Percentiles rank a stretch among this genome's conserved stretches.
phyloP scores from a whole-genome alignment of 2,113 vertebrate species.

The Chloropsis cyanopogon region DNA sequence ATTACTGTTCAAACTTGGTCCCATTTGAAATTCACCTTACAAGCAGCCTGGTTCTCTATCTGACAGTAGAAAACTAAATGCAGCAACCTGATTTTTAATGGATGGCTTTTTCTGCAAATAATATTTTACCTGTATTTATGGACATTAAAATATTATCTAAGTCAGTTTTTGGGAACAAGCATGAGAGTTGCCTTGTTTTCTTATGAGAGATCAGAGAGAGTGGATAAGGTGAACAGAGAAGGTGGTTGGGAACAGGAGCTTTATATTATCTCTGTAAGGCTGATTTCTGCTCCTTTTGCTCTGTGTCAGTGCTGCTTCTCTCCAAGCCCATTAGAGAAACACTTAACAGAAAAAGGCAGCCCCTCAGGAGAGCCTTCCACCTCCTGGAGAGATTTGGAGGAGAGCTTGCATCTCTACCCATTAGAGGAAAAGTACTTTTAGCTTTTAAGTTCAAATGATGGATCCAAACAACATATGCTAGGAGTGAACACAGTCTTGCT shows the following conservation, averaged over 20 bases:
- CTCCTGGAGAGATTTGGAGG: conserved; percentile 48
- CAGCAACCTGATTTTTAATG: not conserved
- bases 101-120: not conserved
- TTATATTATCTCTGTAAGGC: not conserved
- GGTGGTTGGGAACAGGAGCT: not conserved
- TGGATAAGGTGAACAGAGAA: not conserved
- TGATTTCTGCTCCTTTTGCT: conserved; percentile 17
- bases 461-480: conserved; percentile 55
- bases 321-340: conserved; percentile 47
- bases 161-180: not conserved
- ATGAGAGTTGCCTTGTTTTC: not conserved
- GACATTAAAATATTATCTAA: not conserved
- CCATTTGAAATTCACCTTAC: not conserved
- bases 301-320: not conserved
- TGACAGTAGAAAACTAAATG: not conserved
- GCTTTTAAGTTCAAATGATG: conserved; percentile 43
- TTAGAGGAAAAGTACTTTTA: conserved; percentile 47
- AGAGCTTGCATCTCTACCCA: conserved; percentile 9
- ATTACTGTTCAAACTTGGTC: not conserved
- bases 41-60: not conserved
- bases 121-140: not conserved
- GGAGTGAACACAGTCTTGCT: conserved; percentile 33
- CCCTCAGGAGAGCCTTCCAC: not conserved
- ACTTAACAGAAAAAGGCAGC: conserved; percentile 44
- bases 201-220: not conserved